Evolutionary conservation across 2,888 invertebrate species (phyloP).

Genomic region (Galeruca laticollis): DNA sequence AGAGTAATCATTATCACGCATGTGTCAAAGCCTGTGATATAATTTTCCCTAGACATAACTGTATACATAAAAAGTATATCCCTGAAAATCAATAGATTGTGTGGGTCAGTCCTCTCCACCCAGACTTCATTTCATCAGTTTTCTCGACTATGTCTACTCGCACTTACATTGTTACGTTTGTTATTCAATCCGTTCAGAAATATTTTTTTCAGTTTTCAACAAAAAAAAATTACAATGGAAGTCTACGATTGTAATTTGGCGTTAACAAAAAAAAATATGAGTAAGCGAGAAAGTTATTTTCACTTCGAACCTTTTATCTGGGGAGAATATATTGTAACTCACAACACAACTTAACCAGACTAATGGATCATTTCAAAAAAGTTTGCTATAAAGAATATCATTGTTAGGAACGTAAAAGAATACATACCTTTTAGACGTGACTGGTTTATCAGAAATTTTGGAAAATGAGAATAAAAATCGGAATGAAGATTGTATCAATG

Average conservation of each 20-base stretch:
- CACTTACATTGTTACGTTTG: not conserved
- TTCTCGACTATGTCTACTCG: not conserved
- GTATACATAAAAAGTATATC: not conserved
- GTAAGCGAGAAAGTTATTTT: not conserved
- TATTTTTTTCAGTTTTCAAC: not conserved
- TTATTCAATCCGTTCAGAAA: not conserved
- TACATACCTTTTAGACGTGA: not conserved
- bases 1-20: too few species aligned
- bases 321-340: not conserved
- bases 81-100: not conserved
- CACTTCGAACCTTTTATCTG: not conserved
- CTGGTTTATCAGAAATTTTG: not conserved
- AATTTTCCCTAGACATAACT: not conserved
- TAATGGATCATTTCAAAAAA: not conserved
- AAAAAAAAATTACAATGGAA: not conserved
- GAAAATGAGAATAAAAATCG: too few species aligned
- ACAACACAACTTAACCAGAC: not conserved
- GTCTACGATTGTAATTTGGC: not conserved
- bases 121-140: not conserved
- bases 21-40: not conserved
- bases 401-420: not conserved
- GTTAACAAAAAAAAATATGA: not conserved
- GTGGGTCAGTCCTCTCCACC: not conserved
- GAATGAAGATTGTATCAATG: too few species aligned
- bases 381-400: not conserved